Evolutionary conservation across 37 sponge, comb jelly and placozoan species (phyloP), one percentile per base, ranked within the genome.

Genomic region (Ephydatia muelleri): DNA sequence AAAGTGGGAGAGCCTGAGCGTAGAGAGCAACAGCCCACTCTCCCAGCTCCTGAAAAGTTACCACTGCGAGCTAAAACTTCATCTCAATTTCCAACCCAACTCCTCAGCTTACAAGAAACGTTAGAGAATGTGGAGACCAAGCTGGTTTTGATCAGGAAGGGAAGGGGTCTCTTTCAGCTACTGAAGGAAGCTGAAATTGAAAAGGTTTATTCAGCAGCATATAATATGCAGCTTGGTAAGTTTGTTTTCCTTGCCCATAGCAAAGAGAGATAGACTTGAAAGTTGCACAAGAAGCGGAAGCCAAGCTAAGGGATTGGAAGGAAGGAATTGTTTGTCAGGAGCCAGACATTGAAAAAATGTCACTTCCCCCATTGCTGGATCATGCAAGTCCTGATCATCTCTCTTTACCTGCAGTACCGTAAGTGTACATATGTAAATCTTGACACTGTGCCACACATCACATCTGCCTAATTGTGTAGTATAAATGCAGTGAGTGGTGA

Each of bases 1-100:
- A 57, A 57, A 57, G 57, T 57, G 57, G 19, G 19, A 16, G 57
- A 57, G 19, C 12, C 57, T 19, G 57, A 57, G 16, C 16, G 57
- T 57, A 21, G 19, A 57, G 57, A 57, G 16, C 57, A 57, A 57
- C 57, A 57, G 19, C 57, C 57, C 19, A 5, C 19, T 13, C 57
- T 57, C 57, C 57, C 12, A 57, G 57, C 43, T 36, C 31, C 16
- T 49, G 72, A 5, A 38, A 16, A 70, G 3, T 0, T 40, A 5
- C 71, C 48, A 29, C 30, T 83, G 30, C 83, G 70, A 31, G 66
- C 71, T 25, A 77, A 78, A 31, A 83, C 78, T 5, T 68, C 89
- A n/a, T 74, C 80, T n/a, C 80, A 89, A 39, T 83, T 73, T 37
- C 89, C 84, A 67, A 73, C 37, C 8, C 68, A 89, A 49, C 68